Base-by-base conservation (phyloP, 2,113 vertebrate species). In the Paedocypris sp. region DNA sequence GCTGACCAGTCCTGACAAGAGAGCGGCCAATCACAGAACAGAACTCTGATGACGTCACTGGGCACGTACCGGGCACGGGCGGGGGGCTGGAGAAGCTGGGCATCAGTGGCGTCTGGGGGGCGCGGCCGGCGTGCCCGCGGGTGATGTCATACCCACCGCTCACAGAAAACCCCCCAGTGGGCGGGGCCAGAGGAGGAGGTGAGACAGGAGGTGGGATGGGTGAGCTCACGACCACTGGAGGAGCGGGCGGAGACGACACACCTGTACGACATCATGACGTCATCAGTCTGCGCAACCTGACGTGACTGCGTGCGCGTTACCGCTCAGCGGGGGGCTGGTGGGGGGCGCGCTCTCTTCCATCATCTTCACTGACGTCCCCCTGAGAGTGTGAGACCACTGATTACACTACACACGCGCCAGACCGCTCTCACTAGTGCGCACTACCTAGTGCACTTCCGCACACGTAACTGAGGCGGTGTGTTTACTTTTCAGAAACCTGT, bases 341-440 rank as follows among this genome's bases (percentile, higher is more conserved):
- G 93, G 93, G 1, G 93, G 93, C 0, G 92, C 95, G 0, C 85
- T 98, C 77, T 98, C 93, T 89, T 97, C 92, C 95, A 99, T 97
- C 95, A 99, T 99, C 74, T 90, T 95, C 56, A 64, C 56, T 70
- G 0, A n/a, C 4, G 15, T 33, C 10, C 46, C 50, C 26, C 2
- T 12, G 11, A 12, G 3, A 13, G 28, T 51, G 11, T 23, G 1
- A 10, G 5, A 26, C 15, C 51, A n/a, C n/a, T n/a, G n/a, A n/a
- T n/a, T n/a, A n/a, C n/a, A n/a, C n/a, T n/a, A n/a, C n/a, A n/a
- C n/a, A n/a, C n/a, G n/a, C n/a, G n/a, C n/a, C n/a, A n/a, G n/a
- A n/a, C n/a, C n/a, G n/a, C n/a, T n/a, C n/a, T n/a, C n/a, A n/a
- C n/a, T n/a, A n/a, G n/a, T n/a, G n/a, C n/a, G n/a, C n/a, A n/a